phyloP scores from a whole-genome alignment of 2,888 invertebrate genomes.

The Mesoligia furuncula region DNA sequence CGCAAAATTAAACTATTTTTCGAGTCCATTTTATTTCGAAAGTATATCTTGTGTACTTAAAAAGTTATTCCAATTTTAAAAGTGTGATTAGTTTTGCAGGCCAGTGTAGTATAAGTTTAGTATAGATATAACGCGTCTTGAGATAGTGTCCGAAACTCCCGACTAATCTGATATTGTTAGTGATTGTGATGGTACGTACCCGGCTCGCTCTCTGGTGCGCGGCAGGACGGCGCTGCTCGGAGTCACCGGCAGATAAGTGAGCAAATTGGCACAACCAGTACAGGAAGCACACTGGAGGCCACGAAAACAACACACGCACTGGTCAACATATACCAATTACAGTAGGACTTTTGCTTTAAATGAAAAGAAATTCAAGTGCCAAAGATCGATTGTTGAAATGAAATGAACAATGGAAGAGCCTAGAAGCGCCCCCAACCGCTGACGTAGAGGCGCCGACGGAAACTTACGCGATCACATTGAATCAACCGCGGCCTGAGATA shows the following conservation, averaged over 20 bases:
- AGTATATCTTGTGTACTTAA: too few relatives aligned
- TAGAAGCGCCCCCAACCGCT: constrained; percentile 1
- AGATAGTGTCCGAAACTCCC: background rate
- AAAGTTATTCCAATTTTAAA: too few relatives aligned
- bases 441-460: constrained; percentile 70
- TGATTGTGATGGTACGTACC: background rate
- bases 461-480: constrained; percentile 69
- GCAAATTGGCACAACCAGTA: too few relatives aligned
- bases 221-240: background rate
- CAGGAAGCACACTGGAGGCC: background rate
- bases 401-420: background rate
- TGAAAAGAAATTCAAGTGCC: background rate
- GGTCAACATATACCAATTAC: too few relatives aligned
- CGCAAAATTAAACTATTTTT: too few relatives aligned
- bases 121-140: background rate
- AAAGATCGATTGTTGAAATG: background rate
- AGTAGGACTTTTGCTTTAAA: background rate
- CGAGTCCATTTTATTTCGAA: too few relatives aligned
- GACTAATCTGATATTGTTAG: background rate
- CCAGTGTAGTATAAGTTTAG: too few relatives aligned
- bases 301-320: background rate
- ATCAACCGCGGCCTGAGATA: constrained; percentile 74
- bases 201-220: background rate
- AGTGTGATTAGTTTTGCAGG: too few relatives aligned
- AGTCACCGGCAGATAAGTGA: background rate